Evolutionary conservation across 2,113 vertebrate species (phyloP), one percentile per base, ranked within the genome.

Genomic region (Orthochromis malagaraziensis): DNA sequence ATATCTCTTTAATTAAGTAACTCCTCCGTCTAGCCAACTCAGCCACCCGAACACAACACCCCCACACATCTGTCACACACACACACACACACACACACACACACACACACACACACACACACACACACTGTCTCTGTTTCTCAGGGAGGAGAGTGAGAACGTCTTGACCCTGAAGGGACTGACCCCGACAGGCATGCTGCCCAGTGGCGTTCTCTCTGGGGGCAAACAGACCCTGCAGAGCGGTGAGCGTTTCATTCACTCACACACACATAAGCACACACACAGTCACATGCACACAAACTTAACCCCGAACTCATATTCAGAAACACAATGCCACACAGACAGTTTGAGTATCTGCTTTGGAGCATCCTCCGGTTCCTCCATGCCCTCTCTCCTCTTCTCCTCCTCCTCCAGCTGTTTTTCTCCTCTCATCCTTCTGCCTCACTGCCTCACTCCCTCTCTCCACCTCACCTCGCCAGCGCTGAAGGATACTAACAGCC

Each of bases 111-210:
- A 31, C n/a, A 33, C 24, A 55, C 19, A 55, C 63, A 79, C 38
- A 12, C 65, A 9, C 60, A 47, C 35, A 33, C 29, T n/a, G 6
- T 42, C 33, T 87, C 51, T 88, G 14, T 77, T 9, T 88, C 65
- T 73, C 93, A 97, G 97, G 92, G 97, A 97, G 95, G 97, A 97
- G 90, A 97, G 97, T 87, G 97, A 97, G 95, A 97, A 97, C 42
- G 97, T 97, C 85, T 91, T 97, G 95, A 97, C 97, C 77, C 96
- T 97, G 87, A 97, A 97, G 91, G 97, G 97, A 9, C 88, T 97
- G 91, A 97, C 97, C 40, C 97, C 97, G 2, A 97, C 97, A 16
- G 97, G 97, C 84, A 97, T 97, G 97, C 92, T 97, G 92, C 97
- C 97, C 80, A 97, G 97, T 11, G 97, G 97, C 83, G 97, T 97